Percentiles rank a stretch among this genome's conserved stretches.
phyloP scores from a whole-genome alignment of 2,888 invertebrate species.

The Diogma glabrata region DNA sequence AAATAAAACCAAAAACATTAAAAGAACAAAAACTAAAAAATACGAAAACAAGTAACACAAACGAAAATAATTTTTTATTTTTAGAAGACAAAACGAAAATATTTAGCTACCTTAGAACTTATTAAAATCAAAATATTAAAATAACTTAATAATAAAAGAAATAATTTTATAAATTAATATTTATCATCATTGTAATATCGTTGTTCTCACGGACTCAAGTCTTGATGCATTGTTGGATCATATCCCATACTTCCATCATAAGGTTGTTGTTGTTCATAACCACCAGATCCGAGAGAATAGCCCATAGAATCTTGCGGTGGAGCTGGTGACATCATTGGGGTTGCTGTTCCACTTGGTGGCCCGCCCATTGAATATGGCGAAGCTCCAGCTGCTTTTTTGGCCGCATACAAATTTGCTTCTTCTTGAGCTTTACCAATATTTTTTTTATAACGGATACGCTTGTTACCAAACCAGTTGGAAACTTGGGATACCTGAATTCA shows the following conservation, averaged over 20 bases:
- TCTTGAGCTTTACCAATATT: conserved; percentile 99
- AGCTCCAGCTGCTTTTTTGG: conserved; percentile 92
- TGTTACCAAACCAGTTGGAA: conserved; percentile 99
- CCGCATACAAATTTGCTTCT: conserved; percentile 97
- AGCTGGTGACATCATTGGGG: conserved; percentile 92
- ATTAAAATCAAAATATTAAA: no score
- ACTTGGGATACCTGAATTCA: conserved; percentile 51
- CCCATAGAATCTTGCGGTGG: conserved; percentile 88
- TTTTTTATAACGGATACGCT: conserved; percentile 99
- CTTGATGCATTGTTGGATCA: conserved; percentile 81
- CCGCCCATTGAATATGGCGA: conserved; percentile 82
- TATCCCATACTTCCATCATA: conserved; percentile 87
- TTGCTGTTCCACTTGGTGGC: conserved; percentile 79
- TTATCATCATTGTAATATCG: conserved; percentile 10
- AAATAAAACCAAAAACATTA: no score
- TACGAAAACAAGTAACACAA: no score
- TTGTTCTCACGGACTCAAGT: conserved; percentile 49
- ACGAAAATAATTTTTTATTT: no score
- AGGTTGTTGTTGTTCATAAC: conserved; percentile 78
- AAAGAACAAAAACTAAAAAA: no score
- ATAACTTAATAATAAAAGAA: no score
- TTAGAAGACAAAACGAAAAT: no score
- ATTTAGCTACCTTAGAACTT: no score
- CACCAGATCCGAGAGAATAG: conserved; percentile 84
- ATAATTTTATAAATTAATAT: conserved; percentile 10